Percentiles rank a stretch among this genome's conserved stretches.
phyloP scores from a whole-genome alignment of 2,113 vertebrate species.

The Uropsilus gracilis region DNA sequence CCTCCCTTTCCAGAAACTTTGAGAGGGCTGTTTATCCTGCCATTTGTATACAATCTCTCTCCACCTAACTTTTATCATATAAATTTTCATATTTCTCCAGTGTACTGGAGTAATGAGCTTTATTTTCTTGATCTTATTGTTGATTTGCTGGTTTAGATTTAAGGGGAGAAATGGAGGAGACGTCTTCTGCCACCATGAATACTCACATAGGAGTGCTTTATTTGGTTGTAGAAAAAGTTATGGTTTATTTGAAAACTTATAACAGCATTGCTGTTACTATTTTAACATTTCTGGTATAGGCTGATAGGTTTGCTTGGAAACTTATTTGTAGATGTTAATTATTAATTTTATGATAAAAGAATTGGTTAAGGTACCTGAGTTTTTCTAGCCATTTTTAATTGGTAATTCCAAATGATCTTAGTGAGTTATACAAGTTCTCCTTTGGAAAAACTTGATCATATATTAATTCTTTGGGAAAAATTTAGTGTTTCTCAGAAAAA shows the following conservation, averaged over 20 bases:
- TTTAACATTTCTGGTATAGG: background rate
- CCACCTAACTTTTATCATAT: too few relatives aligned
- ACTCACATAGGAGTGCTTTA: background rate
- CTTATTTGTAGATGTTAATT: slow-evolving; percentile 54
- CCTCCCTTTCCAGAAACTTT: too few relatives aligned
- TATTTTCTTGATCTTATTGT: too few relatives aligned
- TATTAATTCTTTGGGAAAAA: background rate
- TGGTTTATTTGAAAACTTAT: slow-evolving; percentile 2
- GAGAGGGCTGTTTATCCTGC: too few relatives aligned
- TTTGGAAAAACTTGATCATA: slow-evolving; percentile 29
- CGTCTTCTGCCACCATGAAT: too few relatives aligned
- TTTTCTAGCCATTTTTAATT: background rate
- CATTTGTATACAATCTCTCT: too few relatives aligned
- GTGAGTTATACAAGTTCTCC: slow-evolving; percentile 11
- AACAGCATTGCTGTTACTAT: background rate
- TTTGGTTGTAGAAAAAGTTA: background rate
- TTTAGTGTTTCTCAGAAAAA: background rate
- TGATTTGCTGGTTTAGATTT: too few relatives aligned
- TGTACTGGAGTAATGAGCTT: too few relatives aligned
- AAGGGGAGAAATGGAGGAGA: too few relatives aligned
- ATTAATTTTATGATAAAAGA: slow-evolving; percentile 29
- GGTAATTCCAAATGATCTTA: slow-evolving; percentile 40
- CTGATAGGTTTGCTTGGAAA: background rate
- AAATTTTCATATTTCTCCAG: too few relatives aligned
- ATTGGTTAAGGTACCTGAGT: background rate